These are phyloP conservation scores for Calliopsis andreniformis DNA, from an alignment of 1,140 invertebrate species.

Conservation along the genomic window DNA sequence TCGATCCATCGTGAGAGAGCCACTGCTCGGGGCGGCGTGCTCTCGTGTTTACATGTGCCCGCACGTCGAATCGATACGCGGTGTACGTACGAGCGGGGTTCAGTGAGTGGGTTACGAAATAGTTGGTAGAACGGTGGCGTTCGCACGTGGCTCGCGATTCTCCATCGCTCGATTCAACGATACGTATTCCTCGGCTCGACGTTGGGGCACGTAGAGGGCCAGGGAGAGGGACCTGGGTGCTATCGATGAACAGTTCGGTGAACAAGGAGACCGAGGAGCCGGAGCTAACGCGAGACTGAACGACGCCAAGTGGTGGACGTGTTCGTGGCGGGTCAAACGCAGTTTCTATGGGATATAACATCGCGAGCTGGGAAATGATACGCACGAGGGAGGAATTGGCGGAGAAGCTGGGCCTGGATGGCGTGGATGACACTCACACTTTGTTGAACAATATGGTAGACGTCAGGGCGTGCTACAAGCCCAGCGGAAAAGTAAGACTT, in stretches of 20 bases:
- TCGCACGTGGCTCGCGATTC: conserved; percentile 36
- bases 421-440: conserved; percentile 72
- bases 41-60: conserved; percentile 45
- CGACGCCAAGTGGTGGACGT: background rate
- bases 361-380: conserved; percentile 73
- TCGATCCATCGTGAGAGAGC: conserved; percentile 1
- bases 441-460: conserved; percentile 80
- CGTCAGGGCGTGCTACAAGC: conserved; percentile 82
- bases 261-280: background rate
- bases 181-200: background rate
- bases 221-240: background rate
- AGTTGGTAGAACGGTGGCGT: background rate
- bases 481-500: conserved; percentile 79
- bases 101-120: conserved; percentile 46
- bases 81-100: conserved; percentile 12
- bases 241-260: background rate
- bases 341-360: conserved; percentile 66
- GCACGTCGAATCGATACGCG: conserved; percentile 37
- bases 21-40: conserved; percentile 24
- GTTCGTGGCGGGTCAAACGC: background rate
- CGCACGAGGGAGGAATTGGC: conserved; percentile 71
- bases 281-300: too few species aligned
- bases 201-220: background rate
- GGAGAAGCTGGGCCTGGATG: conserved; percentile 71
- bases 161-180: background rate